phyloP scores from a whole-genome alignment of 2,888 invertebrate species.

The Scaptomyza parva region DNA sequence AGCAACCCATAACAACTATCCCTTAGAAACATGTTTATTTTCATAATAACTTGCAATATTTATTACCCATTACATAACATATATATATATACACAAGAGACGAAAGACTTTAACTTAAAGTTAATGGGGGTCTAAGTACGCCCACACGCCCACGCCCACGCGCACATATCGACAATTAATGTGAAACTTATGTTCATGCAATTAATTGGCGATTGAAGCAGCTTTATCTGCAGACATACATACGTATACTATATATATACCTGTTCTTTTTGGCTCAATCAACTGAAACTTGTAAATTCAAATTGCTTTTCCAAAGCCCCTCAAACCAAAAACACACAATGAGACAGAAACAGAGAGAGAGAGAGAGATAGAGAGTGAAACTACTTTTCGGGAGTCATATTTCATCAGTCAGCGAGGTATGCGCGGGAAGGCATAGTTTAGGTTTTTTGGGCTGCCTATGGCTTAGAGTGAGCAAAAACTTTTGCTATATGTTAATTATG shows the following conservation, averaged over 20 bases:
- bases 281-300: slow-evolving; percentile 74
- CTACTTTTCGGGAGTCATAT: slow-evolving; percentile 58
- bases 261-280: slow-evolving; percentile 58
- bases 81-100: no score
- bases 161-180: slow-evolving; percentile 28
- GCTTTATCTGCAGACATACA: slow-evolving; percentile 15
- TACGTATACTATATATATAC: not conserved
- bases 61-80: not conserved
- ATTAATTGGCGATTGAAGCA: slow-evolving; percentile 39
- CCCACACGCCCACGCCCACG: no score
- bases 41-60: not conserved
- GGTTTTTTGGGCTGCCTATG: slow-evolving; percentile 52
- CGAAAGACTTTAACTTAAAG: slow-evolving; percentile 3
- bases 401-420: slow-evolving; percentile 50
- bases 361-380: slow-evolving; percentile 13
- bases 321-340: slow-evolving; percentile 2
- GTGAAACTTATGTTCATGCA: slow-evolving; percentile 22
- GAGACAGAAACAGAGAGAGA: not conserved
- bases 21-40: not conserved
- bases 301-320: slow-evolving; percentile 52
- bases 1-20: not conserved
- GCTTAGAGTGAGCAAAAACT: slow-evolving; percentile 66
- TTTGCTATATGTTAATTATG: slow-evolving; percentile 82
- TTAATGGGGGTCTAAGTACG: not conserved
- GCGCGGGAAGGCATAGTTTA: not conserved